Evolutionary conservation across 92 coral and sea anemone species (phyloP).

Genomic region (Hydrozoanthus gracilis): DNA sequence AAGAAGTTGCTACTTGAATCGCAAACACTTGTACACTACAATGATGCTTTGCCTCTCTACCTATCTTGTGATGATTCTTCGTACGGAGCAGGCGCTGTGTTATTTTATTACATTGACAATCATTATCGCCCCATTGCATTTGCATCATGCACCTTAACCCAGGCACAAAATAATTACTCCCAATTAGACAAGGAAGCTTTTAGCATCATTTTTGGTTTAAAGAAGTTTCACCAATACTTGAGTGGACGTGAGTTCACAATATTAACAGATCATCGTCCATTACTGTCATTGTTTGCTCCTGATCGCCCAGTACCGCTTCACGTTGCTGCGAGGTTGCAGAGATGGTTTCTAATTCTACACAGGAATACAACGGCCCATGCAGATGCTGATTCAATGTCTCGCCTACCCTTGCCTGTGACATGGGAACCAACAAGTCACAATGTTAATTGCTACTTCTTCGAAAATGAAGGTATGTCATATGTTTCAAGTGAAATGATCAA

Average conservation of each 20-base stretch:
- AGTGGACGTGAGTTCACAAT: constrained; percentile 11
- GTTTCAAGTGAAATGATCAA: constrained; percentile 46
- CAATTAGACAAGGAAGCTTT: too few species aligned
- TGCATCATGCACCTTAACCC: constrained; percentile 52
- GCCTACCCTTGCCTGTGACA: constrained; percentile 31
- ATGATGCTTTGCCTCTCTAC: constrained; percentile 38
- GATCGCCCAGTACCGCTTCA: background rate
- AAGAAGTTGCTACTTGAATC: constrained; percentile 52
- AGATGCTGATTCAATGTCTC: background rate
- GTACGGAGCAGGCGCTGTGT: constrained; percentile 58
- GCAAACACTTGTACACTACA: constrained; percentile 49
- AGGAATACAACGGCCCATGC: constrained; percentile 28
- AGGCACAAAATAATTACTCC: constrained; percentile 26
- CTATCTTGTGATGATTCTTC: constrained; percentile 69
- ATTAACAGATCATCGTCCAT: background rate
- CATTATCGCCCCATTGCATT: constrained; percentile 59
- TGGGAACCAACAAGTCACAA: constrained; percentile 53
- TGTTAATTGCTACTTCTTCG: constrained; percentile 59
- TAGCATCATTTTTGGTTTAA: too few species aligned
- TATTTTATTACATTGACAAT: constrained; percentile 52
- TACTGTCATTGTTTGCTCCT: constrained; percentile 6
- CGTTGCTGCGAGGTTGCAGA: constrained; percentile 2
- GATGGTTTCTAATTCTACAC: constrained; percentile 14
- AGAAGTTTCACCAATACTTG: background rate
- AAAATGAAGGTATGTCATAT: constrained; percentile 43